These are phyloP conservation scores for Phenacoccus solenopsis DNA, from an alignment of 1,140 invertebrate species.

Conservation along the genomic window DNA sequence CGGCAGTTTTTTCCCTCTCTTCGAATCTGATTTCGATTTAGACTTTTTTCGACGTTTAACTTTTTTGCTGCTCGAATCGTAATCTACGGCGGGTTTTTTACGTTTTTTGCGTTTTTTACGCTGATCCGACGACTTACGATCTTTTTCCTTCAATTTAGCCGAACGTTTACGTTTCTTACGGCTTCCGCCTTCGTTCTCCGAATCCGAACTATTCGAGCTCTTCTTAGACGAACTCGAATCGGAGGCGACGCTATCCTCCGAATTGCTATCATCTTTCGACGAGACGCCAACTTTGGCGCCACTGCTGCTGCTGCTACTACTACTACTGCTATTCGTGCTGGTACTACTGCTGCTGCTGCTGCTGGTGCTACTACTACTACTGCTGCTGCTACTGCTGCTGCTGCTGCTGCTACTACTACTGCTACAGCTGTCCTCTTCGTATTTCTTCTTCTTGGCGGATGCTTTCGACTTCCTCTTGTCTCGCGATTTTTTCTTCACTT, in stretches of 20 bases:
- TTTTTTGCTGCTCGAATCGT: neutral
- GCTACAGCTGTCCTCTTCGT: neutral
- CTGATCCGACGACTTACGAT: neutral
- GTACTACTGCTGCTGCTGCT: neutral
- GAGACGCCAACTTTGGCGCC: too few relatives aligned
- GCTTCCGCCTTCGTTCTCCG: neutral
- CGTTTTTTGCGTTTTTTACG: neutral
- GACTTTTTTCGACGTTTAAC: neutral
- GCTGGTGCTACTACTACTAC: neutral
- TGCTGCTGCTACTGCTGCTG: neutral
- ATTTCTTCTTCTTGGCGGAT: neutral
- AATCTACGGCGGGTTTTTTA: neutral
- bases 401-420: neutral
- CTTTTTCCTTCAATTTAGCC: neutral
- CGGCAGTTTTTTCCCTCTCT: neutral
- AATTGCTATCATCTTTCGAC: too few relatives aligned
- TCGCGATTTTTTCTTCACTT: neutral
- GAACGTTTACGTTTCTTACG: constrained; percentile 9
- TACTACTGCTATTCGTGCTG: neutral
- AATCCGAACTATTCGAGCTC: neutral
- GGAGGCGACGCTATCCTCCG: too few relatives aligned
- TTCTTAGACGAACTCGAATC: too few relatives aligned
- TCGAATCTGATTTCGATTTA: neutral
- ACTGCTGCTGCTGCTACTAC: neutral
- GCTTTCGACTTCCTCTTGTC: neutral